phyloP scores from a whole-genome alignment of 2,113 vertebrate species.

The Peucedramus taeniatus region DNA sequence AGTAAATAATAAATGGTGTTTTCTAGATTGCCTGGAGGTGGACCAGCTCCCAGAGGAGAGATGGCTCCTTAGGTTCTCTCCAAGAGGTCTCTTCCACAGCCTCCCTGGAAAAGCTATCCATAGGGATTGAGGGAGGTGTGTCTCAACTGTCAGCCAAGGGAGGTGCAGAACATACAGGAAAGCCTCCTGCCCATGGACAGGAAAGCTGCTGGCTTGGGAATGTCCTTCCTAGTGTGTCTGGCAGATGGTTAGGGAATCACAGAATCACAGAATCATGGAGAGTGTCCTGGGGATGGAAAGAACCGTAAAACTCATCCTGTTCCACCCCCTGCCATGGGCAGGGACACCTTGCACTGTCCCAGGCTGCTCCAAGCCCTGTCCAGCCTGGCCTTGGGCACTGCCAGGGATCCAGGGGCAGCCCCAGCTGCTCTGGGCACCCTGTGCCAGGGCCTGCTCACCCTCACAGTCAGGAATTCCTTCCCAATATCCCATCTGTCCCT shows the following conservation, averaged over 20 bases:
- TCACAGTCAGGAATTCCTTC: accelerated
- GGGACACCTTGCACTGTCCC: accelerated
- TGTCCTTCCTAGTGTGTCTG: not conserved
- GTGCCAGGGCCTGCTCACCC: not conserved
- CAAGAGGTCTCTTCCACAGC: not conserved
- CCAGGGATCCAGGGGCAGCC: not conserved
- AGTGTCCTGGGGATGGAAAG: not conserved
- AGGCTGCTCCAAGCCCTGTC: accelerated
- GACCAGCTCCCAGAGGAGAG: not conserved
- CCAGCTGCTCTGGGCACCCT: not conserved
- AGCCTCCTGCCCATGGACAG: not conserved
- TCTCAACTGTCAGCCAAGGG: not conserved
- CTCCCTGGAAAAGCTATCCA: not conserved
- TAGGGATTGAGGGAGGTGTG: not conserved
- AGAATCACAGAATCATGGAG: too few relatives aligned
- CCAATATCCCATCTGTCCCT: accelerated
- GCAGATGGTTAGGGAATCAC: not conserved
- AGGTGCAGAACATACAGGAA: not conserved
- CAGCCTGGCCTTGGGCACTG: accelerated
- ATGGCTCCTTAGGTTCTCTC: not conserved
- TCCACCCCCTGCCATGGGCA: accelerated
- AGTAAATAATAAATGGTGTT: not conserved
- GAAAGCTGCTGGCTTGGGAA: not conserved
- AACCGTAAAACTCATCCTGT: too few relatives aligned
- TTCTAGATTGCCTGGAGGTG: not conserved